A percentile compares a stretch with the other conserved stretches of the same genome.
These are phyloP conservation scores for Ptiloglossa arizonensis DNA, from an alignment of 1,140 invertebrate species.

Conservation along the genomic window DNA sequence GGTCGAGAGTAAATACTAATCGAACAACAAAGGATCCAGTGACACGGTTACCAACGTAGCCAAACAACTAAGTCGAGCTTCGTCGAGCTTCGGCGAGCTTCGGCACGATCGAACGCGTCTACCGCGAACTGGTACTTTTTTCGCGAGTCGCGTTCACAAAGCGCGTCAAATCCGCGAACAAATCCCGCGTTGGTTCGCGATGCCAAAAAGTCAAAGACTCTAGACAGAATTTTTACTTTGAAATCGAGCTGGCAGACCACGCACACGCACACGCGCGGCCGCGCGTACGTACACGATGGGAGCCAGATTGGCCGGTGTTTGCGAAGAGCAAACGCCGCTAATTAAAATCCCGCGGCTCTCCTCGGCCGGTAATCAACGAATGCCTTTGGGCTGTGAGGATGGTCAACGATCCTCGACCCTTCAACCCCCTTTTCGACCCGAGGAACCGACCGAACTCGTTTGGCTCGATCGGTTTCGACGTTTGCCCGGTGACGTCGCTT, in stretches of 20 bases:
- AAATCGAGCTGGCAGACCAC: conserved; percentile 8
- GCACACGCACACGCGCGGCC: background rate
- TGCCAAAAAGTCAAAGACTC: conserved; percentile 30
- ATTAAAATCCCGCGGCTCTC: conserved; percentile 80
- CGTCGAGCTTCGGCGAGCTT: too few relatives aligned
- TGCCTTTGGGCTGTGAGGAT: conserved; percentile 76
- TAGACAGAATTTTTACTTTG: conserved; percentile 48
- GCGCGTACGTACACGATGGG: conserved; percentile 38
- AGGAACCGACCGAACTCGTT: conserved; percentile 11
- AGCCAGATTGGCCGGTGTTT: conserved; percentile 74
- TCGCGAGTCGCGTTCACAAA: background rate
- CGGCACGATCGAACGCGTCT: too few relatives aligned
- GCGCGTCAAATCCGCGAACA: background rate
- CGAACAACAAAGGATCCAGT: too few relatives aligned
- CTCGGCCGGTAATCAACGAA: conserved; percentile 77
- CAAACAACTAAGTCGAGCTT: too few relatives aligned
- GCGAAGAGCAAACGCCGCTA: conserved; percentile 79
- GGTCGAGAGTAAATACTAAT: too few relatives aligned
- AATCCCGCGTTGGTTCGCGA: conserved; percentile 7
- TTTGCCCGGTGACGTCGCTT: background rate
- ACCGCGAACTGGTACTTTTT: background rate
- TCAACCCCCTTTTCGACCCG: conserved; percentile 57
- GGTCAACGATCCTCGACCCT: conserved; percentile 70
- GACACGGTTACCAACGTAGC: too few relatives aligned
- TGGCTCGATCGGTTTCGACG: conserved; percentile 25